These are phyloP conservation scores for Paguma larvata DNA, from an alignment of 2,797 vertebrate genomes.

Conservation along the genomic window DNA sequence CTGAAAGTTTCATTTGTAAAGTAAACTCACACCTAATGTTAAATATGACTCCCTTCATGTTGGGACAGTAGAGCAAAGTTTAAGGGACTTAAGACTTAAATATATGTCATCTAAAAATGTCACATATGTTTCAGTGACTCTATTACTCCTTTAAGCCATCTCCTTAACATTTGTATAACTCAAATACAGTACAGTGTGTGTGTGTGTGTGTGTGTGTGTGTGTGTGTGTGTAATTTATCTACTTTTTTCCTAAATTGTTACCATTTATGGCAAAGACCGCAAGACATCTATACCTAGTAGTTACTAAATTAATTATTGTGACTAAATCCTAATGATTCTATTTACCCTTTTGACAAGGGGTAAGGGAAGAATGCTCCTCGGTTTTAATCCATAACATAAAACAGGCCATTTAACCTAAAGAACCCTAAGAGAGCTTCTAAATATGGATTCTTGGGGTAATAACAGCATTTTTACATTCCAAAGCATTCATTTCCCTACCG, in stretches of 20 bases:
- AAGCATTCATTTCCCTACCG: slow-evolving; percentile 58
- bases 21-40: not conserved
- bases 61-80: not conserved
- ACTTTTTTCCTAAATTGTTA: slow-evolving; percentile 60
- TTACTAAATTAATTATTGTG: slow-evolving; percentile 68
- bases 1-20: slow-evolving; percentile 16
- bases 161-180: not conserved
- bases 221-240: not conserved
- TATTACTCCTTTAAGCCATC: not conserved
- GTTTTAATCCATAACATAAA: slow-evolving; percentile 60
- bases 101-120: not conserved
- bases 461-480: slow-evolving; percentile 55
- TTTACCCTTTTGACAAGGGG: slow-evolving; percentile 23
- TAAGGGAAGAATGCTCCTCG: not conserved
- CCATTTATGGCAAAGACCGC: not conserved
- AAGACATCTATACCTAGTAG: slow-evolving; percentile 36
- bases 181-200: not conserved
- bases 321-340: slow-evolving; percentile 52
- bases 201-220: not conserved
- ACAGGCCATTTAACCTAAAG: slow-evolving; percentile 59
- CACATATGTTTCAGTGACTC: not conserved
- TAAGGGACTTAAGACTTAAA: not conserved
- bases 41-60: not conserved
- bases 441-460: slow-evolving; percentile 32
- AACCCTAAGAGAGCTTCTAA: slow-evolving; percentile 51